phyloP scores from a whole-genome alignment of 2,888 invertebrate species.

The Brachypalpus laphriformis region DNA sequence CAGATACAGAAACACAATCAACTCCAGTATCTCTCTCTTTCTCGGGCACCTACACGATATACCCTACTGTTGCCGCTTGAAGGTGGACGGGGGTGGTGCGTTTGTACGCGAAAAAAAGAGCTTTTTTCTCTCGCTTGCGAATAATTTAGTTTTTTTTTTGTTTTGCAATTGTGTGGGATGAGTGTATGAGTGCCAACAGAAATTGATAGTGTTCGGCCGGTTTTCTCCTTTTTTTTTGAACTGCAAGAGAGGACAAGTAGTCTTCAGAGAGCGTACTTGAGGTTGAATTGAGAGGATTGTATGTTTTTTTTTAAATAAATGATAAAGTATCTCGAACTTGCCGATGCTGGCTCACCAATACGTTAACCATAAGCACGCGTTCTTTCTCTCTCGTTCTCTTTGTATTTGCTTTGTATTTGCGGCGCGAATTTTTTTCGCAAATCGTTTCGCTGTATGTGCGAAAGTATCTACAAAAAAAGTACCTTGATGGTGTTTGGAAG shows the following conservation, averaged over 20 bases:
- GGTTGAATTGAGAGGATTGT: conserved; percentile 17
- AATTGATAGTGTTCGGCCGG: conserved; percentile 39
- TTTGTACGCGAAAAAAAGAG: conserved; percentile 17
- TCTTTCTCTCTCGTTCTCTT: conserved; percentile 49
- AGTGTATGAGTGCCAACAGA: conserved; percentile 50
- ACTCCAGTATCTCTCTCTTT: conserved; percentile 12
- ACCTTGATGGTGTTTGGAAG: conserved; percentile 49
- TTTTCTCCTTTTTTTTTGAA: conserved; percentile 5
- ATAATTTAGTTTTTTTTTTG: conserved; percentile 1
- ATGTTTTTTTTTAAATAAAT: conserved; percentile 22
- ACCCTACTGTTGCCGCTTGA: not conserved
- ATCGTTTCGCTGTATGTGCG: conserved; percentile 42
- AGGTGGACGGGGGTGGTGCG: conserved; percentile 21
- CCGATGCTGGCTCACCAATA: conserved; percentile 50
- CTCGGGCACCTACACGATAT: conserved; percentile 27
- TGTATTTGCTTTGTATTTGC: conserved; percentile 45
- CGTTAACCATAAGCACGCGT: conserved; percentile 36
- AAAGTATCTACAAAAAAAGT: conserved; percentile 48
- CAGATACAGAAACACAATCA: conserved; percentile 14
- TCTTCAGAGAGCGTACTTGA: conserved; percentile 34
- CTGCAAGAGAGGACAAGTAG: conserved; percentile 3
- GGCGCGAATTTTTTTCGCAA: conserved; percentile 65
- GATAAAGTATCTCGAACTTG: conserved; percentile 28
- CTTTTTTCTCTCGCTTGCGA: conserved; percentile 25
- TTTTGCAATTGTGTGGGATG: conserved; percentile 20